Percentiles rank a stretch among this genome's conserved stretches.
phyloP scores from a whole-genome alignment of 2,888 invertebrate genomes.

The Bursaphelenchus okinawaensis region DNA sequence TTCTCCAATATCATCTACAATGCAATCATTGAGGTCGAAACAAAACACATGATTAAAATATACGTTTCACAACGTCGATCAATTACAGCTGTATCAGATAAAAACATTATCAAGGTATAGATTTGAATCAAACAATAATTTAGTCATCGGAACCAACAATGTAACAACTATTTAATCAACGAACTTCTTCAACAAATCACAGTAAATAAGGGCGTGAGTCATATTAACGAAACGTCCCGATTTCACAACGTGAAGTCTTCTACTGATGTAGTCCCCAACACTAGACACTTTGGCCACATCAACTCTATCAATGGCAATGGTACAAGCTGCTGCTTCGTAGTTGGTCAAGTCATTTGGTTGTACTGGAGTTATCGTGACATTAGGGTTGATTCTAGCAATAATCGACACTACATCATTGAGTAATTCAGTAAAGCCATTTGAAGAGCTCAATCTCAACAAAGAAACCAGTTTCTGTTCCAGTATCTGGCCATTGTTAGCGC shows the following conservation, averaged over 20 bases:
- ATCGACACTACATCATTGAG: background rate
- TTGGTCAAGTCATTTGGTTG: background rate
- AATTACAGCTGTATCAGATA: background rate
- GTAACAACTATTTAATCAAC: too few relatives aligned
- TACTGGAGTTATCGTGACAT: background rate
- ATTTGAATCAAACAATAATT: too few relatives aligned
- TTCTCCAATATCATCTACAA: constrained; percentile 18
- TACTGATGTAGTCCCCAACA: background rate
- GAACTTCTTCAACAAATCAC: background rate
- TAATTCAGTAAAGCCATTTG: background rate
- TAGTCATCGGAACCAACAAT: too few relatives aligned
- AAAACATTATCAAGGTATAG: background rate
- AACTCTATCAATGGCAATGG: too few relatives aligned
- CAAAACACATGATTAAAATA: background rate
- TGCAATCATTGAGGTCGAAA: background rate
- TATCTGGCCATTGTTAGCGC: background rate
- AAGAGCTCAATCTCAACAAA: background rate
- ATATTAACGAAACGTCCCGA: background rate
- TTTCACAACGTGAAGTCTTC: background rate
- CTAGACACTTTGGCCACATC: background rate
- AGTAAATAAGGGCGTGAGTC: background rate
- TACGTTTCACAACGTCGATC: too few relatives aligned
- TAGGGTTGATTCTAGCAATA: background rate
- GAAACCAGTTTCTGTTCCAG: background rate
- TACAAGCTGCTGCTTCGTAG: background rate